Percentiles rank a stretch among this genome's conserved stretches.
Conservation (phyloP, 1,140 invertebrate species). For the Fragariocoptes setiger region DNA sequence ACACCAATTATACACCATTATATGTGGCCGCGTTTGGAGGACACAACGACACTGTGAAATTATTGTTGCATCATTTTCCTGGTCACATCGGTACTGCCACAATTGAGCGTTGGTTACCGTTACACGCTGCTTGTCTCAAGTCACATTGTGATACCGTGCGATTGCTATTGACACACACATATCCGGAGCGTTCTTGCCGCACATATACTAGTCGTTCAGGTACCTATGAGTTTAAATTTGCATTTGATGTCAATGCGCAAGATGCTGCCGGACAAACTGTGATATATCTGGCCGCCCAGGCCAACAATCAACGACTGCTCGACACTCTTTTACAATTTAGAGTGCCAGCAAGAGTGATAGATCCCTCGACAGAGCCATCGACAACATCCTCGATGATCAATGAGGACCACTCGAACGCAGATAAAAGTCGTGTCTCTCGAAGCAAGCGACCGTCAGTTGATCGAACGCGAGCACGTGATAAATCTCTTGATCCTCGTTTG, state of each 20-base stretch:
- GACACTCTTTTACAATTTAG: constrained; percentile 39
- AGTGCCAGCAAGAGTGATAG: constrained; percentile 26
- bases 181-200: constrained; percentile 33
- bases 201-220: constrained; percentile 31
- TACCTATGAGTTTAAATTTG: constrained; percentile 45
- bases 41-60: constrained; percentile 38
- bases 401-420: too few relatives aligned
- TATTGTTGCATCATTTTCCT: constrained; percentile 37
- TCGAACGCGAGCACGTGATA: too few relatives aligned
- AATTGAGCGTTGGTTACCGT: constrained; percentile 60
- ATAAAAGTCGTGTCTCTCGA: too few relatives aligned
- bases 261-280: constrained; percentile 63
- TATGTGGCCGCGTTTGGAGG: constrained; percentile 68
- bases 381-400: too few relatives aligned
- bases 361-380: too few relatives aligned
- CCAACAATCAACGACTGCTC: constrained; percentile 46
- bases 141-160: constrained; percentile 42
- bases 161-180: constrained; percentile 41
- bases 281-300: constrained; percentile 49
- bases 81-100: constrained; percentile 33
- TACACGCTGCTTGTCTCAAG: constrained; percentile 67
- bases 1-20: constrained; percentile 62
- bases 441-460: too few relatives aligned
- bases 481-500: too few relatives aligned
- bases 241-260: constrained; percentile 59